Conservation (phyloP, 2,888 invertebrate genomes). For the Zele albiditarsus region DNA sequence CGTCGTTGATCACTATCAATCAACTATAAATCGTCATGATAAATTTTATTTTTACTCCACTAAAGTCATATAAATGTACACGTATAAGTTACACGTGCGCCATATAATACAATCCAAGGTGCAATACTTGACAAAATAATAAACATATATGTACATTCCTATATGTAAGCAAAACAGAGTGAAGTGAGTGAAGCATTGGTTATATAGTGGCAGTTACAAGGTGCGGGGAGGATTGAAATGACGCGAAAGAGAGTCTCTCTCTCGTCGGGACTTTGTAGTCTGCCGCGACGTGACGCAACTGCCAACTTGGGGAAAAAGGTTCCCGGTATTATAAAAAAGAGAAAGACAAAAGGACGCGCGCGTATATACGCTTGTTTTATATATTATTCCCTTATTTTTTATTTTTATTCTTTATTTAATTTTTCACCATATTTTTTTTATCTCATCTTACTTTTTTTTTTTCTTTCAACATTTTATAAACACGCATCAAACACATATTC, state of each 20-base stretch:
- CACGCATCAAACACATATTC: conserved; percentile 22
- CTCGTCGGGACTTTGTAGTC: conserved; percentile 68
- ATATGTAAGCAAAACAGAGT: conserved; percentile 34
- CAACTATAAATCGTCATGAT: background rate
- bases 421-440: conserved; percentile 43
- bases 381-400: conserved; percentile 14
- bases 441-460: conserved; percentile 42
- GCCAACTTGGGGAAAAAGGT: conserved; percentile 67
- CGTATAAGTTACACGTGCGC: conserved; percentile 32
- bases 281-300: conserved; percentile 72
- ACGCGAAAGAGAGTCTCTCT: conserved; percentile 47
- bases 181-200: conserved; percentile 30
- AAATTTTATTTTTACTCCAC: background rate
- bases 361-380: conserved; percentile 24
- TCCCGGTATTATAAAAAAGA: conserved; percentile 64
- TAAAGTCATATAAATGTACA: background rate
- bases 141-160: conserved; percentile 57
- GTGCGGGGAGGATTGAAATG: conserved; percentile 36
- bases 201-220: background rate
- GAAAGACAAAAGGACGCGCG: conserved; percentile 41
- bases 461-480: conserved; percentile 28
- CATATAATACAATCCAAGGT: conserved; percentile 43
- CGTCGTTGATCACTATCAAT: background rate
- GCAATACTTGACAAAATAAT: conserved; percentile 62
- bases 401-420: conserved; percentile 44